Conservation (phyloP, 92 coral and sea anemone genomes). For the Hydrozoanthus gracilis region DNA sequence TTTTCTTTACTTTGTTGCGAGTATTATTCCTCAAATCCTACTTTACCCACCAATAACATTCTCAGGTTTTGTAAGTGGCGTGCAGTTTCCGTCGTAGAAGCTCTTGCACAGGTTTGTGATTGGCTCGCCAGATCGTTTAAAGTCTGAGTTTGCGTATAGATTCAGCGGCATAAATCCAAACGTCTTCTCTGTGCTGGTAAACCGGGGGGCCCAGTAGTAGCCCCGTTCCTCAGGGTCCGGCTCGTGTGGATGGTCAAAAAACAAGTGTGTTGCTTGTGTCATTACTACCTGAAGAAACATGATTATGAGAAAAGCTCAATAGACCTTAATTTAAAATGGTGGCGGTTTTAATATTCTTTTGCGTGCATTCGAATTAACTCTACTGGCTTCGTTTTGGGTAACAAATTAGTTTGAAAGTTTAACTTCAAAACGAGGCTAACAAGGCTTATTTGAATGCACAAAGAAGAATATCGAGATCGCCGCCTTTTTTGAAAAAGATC, state of each 20-base stretch:
- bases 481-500: no score
- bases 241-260: slow-evolving; percentile 58
- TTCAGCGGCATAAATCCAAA: slow-evolving; percentile 55
- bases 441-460: no score
- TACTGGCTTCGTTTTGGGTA: no score
- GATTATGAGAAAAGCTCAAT: no score
- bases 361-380: no score
- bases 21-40: no score
- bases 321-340: no score
- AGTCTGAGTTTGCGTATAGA: slow-evolving; percentile 54
- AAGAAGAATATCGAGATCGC: no score
- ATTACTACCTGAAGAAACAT: slow-evolving; percentile 35
- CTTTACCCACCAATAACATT: slow-evolving; percentile 38
- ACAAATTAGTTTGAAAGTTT: no score
- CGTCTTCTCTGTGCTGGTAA: slow-evolving; percentile 46
- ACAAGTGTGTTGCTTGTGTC: slow-evolving; percentile 59
- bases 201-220: slow-evolving; percentile 62
- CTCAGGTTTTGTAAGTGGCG: slow-evolving; percentile 22
- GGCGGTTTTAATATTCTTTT: no score
- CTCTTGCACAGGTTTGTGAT: slow-evolving; percentile 33
- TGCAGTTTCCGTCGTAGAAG: slow-evolving; percentile 28
- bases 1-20: no score
- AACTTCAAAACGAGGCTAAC: no score
- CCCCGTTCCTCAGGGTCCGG: slow-evolving; percentile 66
- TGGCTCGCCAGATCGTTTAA: slow-evolving; percentile 20